Evolutionary conservation across 2,113 vertebrate species (phyloP), one percentile per base, ranked within the genome.

Genomic region (Gymnobelideus leadbeateri): DNA sequence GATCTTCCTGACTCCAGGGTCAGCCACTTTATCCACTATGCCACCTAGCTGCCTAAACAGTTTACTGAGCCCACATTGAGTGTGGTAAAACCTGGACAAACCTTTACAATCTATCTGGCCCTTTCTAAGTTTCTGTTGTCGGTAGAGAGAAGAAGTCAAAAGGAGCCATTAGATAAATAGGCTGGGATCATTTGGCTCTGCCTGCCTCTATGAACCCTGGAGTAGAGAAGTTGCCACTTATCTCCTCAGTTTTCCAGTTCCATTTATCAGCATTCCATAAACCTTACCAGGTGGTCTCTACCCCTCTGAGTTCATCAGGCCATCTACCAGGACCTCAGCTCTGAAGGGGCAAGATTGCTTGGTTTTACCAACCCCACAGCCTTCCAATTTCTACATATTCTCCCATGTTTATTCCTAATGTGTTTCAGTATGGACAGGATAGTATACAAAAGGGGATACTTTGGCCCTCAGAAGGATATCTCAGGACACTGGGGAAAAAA

Each of bases 211-310:
- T 3, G 37, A n/a, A n/a, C 51, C 53, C 84, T 89, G 51, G 31
- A 90, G 57, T 96, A 77, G 37, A 77, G 89, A 96, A 54, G 96
- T 91, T 97, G 89, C 92, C 94, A 97, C 95, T 77, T 91, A 93
- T 68, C 93, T 95, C 95, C 97, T 95, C 94, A 53, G 52, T 89
- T 94, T 93, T 93, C 93, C 94, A 93, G 94, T 84, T 43, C 89
- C 49, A 84, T 97, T 94, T 97, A 92, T 97, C 95, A 97, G 25
- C 54, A 93, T 68, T 96, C 94, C 95, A 90, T 97, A 97, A 94
- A 77, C 96, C 16, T 10, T 92, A 93, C 92, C 94, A 96, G 96
- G 91, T 95, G 95, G 95, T 97, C 51, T n/a, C 89, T 93, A 93
- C 95, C 96, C 95, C 95, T 96, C 94, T 54, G 49, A 93, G 84